These are phyloP conservation scores for Enteromius argenteus DNA, from an alignment of 2,797 vertebrate genomes.

Conservation along the genomic window DNA sequence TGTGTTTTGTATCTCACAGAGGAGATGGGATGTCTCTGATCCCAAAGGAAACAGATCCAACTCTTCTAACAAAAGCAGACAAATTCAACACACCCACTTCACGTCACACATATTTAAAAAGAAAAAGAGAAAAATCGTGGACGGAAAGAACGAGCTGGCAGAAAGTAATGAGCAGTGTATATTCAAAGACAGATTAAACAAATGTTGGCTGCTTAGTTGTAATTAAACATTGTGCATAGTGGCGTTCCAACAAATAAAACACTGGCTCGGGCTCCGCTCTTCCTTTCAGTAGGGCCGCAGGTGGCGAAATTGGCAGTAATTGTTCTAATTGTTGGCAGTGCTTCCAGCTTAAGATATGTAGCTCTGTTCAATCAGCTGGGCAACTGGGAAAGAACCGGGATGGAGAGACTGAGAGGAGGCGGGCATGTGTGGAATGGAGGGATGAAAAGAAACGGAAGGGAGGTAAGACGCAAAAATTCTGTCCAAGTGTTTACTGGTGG, in stretches of 20 bases:
- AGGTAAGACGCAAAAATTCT: conserved; percentile 26
- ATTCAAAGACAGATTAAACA: conserved; percentile 76
- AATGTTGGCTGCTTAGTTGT: conserved; percentile 74
- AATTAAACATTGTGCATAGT: conserved; percentile 82
- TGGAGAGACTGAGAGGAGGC: conserved; percentile 34
- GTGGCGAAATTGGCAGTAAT: conserved; percentile 84
- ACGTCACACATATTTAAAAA: conserved; percentile 31
- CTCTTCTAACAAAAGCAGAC: conserved; percentile 60
- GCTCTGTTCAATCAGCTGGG: conserved; percentile 63
- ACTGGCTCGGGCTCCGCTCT: conserved; percentile 65
- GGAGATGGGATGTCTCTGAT: conserved; percentile 7
- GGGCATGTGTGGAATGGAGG: conserved; percentile 49
- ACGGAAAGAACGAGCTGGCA: conserved; percentile 27
- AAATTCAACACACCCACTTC: conserved; percentile 62
- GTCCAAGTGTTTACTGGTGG: conserved; percentile 23
- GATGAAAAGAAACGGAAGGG: conserved; percentile 51
- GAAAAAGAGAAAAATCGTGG: conserved; percentile 3
- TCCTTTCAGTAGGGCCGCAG: conserved; percentile 74
- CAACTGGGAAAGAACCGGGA: conserved; percentile 39
- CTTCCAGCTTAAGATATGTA: conserved; percentile 75
- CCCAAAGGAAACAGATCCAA: conserved; percentile 5
- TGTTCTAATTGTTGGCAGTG: conserved; percentile 81
- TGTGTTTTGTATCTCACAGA: conserved; percentile 22
- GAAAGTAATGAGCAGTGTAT: conserved; percentile 52
- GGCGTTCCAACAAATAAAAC: conserved; percentile 70